phyloP scores from a whole-genome alignment of 92 coral and sea anemone species.

The Umimayanthus kanabou region DNA sequence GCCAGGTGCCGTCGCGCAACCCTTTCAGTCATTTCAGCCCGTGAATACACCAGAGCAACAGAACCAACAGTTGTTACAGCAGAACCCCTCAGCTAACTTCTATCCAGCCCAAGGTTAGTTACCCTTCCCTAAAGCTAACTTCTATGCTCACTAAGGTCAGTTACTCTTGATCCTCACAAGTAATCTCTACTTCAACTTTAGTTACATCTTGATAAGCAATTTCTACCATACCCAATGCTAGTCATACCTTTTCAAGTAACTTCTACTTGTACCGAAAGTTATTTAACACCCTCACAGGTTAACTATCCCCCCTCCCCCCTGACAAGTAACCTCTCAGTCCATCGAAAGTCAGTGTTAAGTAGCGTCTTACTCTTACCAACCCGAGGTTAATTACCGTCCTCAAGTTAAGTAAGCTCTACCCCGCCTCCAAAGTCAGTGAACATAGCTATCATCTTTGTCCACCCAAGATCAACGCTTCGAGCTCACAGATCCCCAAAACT shows the following conservation, averaged over 20 bases:
- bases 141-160: not conserved
- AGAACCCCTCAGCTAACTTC: conserved; percentile 51
- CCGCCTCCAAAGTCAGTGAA: too few species aligned
- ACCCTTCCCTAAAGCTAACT: not conserved
- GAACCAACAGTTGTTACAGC: conserved; percentile 47
- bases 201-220: not conserved
- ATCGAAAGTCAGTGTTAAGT: too few species aligned
- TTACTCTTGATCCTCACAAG: not conserved
- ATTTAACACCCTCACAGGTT: too few species aligned
- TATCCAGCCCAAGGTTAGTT: conserved; percentile 64
- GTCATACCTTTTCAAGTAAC: too few species aligned
- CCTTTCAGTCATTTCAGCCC: conserved; percentile 1
- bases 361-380: too few species aligned
- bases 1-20: not conserved
- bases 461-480: not conserved
- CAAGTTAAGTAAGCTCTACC: too few species aligned
- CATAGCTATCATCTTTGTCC: not conserved
- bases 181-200: not conserved
- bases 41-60: conserved; percentile 18
- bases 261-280: too few species aligned
- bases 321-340: too few species aligned
- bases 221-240: not conserved
- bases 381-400: not conserved
- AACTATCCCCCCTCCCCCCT: too few species aligned
- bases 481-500: too few species aligned